These are phyloP conservation scores for Chalcis sispes DNA, from an alignment of 2,888 invertebrate genomes.

Conservation along the genomic window DNA sequence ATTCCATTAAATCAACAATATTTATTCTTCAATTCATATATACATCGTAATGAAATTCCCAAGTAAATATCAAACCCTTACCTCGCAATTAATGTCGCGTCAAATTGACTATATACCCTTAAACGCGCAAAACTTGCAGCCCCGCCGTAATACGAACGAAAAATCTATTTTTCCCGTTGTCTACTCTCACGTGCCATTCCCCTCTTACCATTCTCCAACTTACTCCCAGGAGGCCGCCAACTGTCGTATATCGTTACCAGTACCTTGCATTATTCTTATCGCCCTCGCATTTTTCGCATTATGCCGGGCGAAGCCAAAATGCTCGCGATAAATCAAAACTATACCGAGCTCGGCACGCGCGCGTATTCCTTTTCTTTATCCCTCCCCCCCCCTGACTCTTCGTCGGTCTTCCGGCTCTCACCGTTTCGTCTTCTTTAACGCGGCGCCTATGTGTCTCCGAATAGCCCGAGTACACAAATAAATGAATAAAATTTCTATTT, in stretches of 20 bases:
- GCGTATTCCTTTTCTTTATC: slow-evolving; percentile 24
- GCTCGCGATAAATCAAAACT: slow-evolving; percentile 57
- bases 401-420: neutral
- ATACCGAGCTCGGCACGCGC: slow-evolving; percentile 16
- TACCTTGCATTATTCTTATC: slow-evolving; percentile 65
- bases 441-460: slow-evolving; percentile 16
- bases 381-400: neutral
- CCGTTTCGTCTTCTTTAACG: slow-evolving; percentile 10
- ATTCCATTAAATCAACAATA: too few species aligned
- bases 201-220: too few species aligned
- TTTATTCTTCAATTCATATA: too few species aligned
- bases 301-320: slow-evolving; percentile 42
- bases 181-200: too few species aligned
- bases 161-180: too few species aligned
- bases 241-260: slow-evolving; percentile 33
- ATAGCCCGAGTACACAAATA: slow-evolving; percentile 29
- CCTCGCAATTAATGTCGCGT: too few species aligned
- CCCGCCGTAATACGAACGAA: too few species aligned
- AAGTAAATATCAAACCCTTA: too few species aligned
- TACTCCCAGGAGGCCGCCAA: neutral
- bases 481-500: slow-evolving; percentile 52
- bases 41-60: too few species aligned
- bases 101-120: too few species aligned
- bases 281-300: slow-evolving; percentile 53
- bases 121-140: too few species aligned